Base-by-base conservation (phyloP, 1,140 invertebrate species). In the Zaprionus ornatus region DNA sequence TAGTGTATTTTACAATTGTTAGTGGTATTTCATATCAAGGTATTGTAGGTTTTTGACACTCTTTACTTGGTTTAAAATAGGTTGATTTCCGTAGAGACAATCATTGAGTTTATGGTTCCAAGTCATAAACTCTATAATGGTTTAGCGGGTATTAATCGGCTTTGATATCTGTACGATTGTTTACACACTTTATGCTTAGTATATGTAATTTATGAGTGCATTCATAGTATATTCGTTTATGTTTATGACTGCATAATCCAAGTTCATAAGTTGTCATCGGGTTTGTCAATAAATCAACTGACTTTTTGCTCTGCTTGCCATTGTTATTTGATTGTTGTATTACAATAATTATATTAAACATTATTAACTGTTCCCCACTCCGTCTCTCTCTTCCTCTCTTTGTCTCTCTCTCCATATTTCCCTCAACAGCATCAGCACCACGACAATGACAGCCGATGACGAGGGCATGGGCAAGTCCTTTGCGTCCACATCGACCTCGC, bases 391-490 rank as follows among this genome's bases (percentile, higher is more conserved):
- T 15, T 1, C 10, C 40, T 50, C 12, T 21, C 1, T 64, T 1
- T 40, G 0, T n/a, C 12, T 29, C 19, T 27, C 0, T 13, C 5
- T 19, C n/a, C n/a, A n/a, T n/a, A n/a, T n/a, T 0, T 17, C 32
- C 42, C 19, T 23, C 1, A 64, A 4, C 81, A 84, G 81, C 27
- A n/a, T 52, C 9, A 69, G 62, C 5, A 17, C 76, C 13, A 25
- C 70, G 5, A 64, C 62, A 0, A 10, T 75, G 40, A 68, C 56
- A 7, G 42, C 35, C 12, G 76, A 83, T 1, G 82, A 84, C 21
- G 79, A 87, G 40, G 76, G 69, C 29, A 25, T 75, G 13, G 65
- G 73, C n/a, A 80, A 81, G 19, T 64, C 77, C 1, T 67, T 45
- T 25, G 17, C 69, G 1, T 55, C 66, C 35, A 74, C 70, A 4